Evolutionary conservation across 2,113 vertebrate genomes (phyloP).

Genomic region (Aix galericulata): DNA sequence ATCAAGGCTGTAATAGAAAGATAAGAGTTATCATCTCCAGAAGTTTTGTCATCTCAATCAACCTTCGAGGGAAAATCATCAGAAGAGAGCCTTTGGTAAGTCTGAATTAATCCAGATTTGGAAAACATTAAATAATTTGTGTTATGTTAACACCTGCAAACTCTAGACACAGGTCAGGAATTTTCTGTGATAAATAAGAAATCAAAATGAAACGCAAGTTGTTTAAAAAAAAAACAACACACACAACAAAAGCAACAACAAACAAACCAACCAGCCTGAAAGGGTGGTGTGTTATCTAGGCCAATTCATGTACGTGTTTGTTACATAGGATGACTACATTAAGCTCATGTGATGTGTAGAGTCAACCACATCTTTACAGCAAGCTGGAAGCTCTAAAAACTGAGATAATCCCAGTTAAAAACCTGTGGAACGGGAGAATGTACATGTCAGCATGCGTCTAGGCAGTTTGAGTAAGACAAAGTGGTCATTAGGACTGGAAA

Average conservation of each 20-base stretch:
- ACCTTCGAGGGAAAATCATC: slow-evolving; percentile 8
- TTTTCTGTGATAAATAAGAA: slow-evolving; percentile 5
- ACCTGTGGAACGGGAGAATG: not conserved
- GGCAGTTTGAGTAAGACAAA: not conserved
- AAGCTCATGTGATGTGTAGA: not conserved
- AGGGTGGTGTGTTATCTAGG: not conserved
- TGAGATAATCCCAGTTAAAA: not conserved
- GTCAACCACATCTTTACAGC: not conserved
- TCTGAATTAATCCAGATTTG: slow-evolving; percentile 18
- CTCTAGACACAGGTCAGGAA: not conserved
- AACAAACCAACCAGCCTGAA: not conserved
- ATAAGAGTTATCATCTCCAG: not conserved
- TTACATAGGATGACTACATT: not conserved
- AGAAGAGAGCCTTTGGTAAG: slow-evolving; percentile 7
- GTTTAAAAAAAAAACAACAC: not conserved
- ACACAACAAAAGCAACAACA: not conserved
- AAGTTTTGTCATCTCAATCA: slow-evolving; percentile 12
- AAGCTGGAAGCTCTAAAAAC: not conserved
- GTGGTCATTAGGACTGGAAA: not conserved
- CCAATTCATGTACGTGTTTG: not conserved
- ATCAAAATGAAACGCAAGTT: not conserved
- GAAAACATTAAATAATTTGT: not conserved
- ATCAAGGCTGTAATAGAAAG: not conserved
- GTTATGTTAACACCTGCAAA: not conserved
- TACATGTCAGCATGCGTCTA: too few relatives aligned